Evolutionary conservation across 2,797 vertebrate species (phyloP).

Genomic region (Dallia pectoralis): DNA sequence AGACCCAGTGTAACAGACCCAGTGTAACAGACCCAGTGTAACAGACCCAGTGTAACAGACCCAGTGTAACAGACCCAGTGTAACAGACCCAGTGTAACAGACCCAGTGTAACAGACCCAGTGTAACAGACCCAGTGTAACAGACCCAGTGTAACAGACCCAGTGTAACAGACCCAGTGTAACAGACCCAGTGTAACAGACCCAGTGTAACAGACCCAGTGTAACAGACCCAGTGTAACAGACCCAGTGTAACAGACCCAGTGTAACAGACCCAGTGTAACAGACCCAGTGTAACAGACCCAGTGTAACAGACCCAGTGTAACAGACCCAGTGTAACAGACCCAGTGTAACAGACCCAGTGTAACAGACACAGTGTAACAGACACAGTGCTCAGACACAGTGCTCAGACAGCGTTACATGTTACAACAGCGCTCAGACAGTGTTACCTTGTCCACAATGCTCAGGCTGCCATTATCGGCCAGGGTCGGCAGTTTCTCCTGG

Average conservation of each 20-base stretch:
- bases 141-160: background rate
- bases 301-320: background rate
- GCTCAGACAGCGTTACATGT: too few species aligned
- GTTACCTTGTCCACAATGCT: constrained; percentile 90
- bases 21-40: too few species aligned
- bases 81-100: too few species aligned
- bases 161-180: background rate
- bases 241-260: background rate
- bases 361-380: too few species aligned
- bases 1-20: too few species aligned
- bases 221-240: background rate
- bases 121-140: constrained; percentile 11
- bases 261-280: too few species aligned
- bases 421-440: background rate
- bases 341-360: too few species aligned
- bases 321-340: background rate
- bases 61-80: background rate
- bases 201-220: constrained; percentile 7
- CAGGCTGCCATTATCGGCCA: constrained; percentile 72
- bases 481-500: constrained; percentile 79
- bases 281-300: too few species aligned
- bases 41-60: constrained; percentile 8
- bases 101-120: too few species aligned
- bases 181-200: too few species aligned
- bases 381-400: too few species aligned